Conservation (phyloP, 2,113 vertebrate species). For the Callithrix jacchus region DNA sequence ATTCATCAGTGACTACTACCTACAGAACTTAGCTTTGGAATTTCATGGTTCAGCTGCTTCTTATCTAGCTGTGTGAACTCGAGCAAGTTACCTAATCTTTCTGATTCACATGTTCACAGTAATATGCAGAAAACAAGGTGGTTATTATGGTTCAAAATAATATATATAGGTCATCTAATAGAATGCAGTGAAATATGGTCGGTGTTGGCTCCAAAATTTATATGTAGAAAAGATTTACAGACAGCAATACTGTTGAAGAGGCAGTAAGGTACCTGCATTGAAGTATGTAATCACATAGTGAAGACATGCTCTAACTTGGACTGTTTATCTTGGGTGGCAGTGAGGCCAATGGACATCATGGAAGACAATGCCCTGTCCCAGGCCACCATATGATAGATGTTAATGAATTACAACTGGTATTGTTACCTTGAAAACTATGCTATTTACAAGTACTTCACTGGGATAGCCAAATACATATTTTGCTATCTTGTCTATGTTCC, state of each 20-base stretch:
- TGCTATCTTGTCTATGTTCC: not conserved
- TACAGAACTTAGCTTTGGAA: not conserved
- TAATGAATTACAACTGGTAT: not conserved
- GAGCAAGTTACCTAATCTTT: not conserved
- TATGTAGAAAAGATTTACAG: not conserved
- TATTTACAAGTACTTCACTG: not conserved
- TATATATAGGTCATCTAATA: not conserved
- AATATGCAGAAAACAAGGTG: not conserved
- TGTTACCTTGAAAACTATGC: not conserved
- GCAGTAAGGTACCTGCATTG: not conserved
- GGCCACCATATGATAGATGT: not conserved
- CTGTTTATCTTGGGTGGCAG: not conserved
- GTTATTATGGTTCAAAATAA: not conserved
- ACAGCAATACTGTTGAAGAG: not conserved
- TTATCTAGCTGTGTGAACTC: not conserved
- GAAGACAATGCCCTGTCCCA: not conserved
- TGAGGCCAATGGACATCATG: not conserved
- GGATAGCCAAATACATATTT: not conserved
- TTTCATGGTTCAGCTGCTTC: not conserved
- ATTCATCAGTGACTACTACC: not conserved
- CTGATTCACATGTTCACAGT: not conserved
- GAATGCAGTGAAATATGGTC: not conserved
- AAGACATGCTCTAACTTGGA: not conserved
- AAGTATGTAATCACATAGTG: not conserved
- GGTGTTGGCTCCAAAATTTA: not conserved